Evolutionary conservation across 2,797 vertebrate species (phyloP), one percentile per base, ranked within the genome.

Genomic region (Coregonus ussuriensis): DNA sequence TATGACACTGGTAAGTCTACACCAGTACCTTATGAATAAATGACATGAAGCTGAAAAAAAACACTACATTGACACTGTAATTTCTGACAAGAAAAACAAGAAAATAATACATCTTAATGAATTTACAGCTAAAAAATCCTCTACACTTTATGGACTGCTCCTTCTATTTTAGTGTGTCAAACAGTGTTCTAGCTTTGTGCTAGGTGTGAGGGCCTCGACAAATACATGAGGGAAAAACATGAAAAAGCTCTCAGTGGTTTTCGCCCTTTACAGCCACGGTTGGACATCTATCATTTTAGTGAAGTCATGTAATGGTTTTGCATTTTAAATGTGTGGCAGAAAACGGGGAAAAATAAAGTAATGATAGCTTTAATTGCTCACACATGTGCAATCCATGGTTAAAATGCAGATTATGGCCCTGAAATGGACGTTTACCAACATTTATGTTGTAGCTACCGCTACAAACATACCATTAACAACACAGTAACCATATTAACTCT

Each of bases 231-330:
- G 18, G 52, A 70, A 73, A 78, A 79, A 82, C 81, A 82, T 70
- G 78, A 80, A 81, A 85, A 82, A 1, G 71, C 83, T 79, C 68
- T 85, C 72, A 82, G 76, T 71, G 72, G 62, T 75, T 77, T 67
- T 72, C 6, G 69, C 62, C 77, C 66, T 74, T 71, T 78, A 77
- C 52, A 54, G 66, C 73, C 69, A 72, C 70, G 69, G 62, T 66
- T 78, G 65, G 47, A 71, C 66, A 65, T 63, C 66, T 62, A 51
- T 84, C 75, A 82, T 29, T 70, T 59, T 51, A 21, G 31, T 54
- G 18, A 69, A 53, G 31, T 53, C 29, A 69, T 70, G 5, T 37
- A 59, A 70, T 56, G 21, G 52, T 76, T 76, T 41, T 70, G 75
- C 31, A 71, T 76, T 76, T 71, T 25, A 62, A 59, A 76, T 76